phyloP scores from a whole-genome alignment of 2,888 invertebrate species.

The Ischnus inquisitorius region DNA sequence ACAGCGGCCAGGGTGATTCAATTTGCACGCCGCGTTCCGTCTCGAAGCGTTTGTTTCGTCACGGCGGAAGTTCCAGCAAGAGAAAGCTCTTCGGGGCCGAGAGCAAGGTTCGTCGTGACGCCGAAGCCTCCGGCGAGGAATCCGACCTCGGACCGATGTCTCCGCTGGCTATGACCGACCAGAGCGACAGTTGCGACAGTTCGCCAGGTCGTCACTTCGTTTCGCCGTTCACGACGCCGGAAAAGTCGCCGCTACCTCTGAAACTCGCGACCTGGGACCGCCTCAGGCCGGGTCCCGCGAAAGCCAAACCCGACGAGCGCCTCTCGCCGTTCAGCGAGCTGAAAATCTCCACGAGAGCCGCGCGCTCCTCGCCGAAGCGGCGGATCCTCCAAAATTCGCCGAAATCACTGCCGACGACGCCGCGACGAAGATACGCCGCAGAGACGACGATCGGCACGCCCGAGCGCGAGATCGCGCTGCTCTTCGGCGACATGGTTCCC shows the following conservation, averaged over 20 bases:
- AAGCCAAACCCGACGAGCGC: conserved; percentile 28
- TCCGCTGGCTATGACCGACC: conserved; percentile 77
- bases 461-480: conserved; percentile 49
- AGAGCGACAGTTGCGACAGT: conserved; percentile 73
- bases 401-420: conserved; percentile 65
- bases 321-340: conserved; percentile 76
- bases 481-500: conserved; percentile 72
- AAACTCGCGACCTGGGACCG: conserved; percentile 73
- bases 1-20: conserved; percentile 71
- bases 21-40: conserved; percentile 77
- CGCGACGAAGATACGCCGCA: conserved; percentile 50
- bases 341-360: conserved; percentile 73
- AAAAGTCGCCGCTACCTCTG: conserved; percentile 69
- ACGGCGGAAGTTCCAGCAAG: conserved; percentile 73
- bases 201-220: conserved; percentile 76
- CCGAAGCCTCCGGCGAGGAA: conserved; percentile 77
- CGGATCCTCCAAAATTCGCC: conserved; percentile 67
- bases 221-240: conserved; percentile 77
- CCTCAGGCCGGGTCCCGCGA: conserved; percentile 62
- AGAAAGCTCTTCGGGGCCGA: conserved; percentile 72
- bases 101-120: conserved; percentile 47
- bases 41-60: conserved; percentile 75
- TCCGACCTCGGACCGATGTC: conserved; percentile 83
- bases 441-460: conserved; percentile 56
- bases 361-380: conserved; percentile 75